Evolutionary conservation across 2,888 invertebrate species (phyloP), one percentile per base, ranked within the genome.

Genomic region (Iphiclides podalirius): DNA sequence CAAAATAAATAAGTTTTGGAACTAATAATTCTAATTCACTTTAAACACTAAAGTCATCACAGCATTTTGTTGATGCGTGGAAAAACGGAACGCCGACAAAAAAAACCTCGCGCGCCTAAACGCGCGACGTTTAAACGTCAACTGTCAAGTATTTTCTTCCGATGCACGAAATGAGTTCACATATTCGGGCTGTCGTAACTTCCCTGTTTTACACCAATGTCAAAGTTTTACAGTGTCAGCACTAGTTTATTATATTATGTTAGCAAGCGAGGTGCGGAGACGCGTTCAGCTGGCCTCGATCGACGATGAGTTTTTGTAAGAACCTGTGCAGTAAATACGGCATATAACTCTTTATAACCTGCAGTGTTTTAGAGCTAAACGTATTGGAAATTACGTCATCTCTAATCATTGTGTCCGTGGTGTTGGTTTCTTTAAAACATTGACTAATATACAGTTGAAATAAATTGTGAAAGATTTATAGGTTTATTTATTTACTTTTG

Each of bases 101-200:
- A 50, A 55, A 54, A 28, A 28, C 2, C 2, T 9, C 7, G 6
- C 47, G 52, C 54, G 55, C 58, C 60, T 63, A 66, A 70, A 75
- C 69, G 64, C 71, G 75, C 74, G 60, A 61, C 65, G 55, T 17
- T 14, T 31, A 34, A 60, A 60, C 60, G 54, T 48, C 60, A 58
- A 59, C 60, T 63, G 66, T 57, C 62, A 57, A 61, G 52, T 51
- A 58, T 62, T 61, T 55, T 60, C 57, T 59, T 58, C 56, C 42
- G 57, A 42, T 47, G 31, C 31, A 37, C 28, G 40, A 64, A 66
- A 58, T 60, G 66, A 63, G 59, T 56, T 55, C 60, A 52, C 34
- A 45, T 44, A 47, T 54, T 47, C 49, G 47, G 52, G 20, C 41
- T 42, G 44, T 16, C 15, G 3, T 31, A 1, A 51, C 52, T 65